Conservation (phyloP, 2,888 invertebrate species). For the Drosophila antonietae region DNA sequence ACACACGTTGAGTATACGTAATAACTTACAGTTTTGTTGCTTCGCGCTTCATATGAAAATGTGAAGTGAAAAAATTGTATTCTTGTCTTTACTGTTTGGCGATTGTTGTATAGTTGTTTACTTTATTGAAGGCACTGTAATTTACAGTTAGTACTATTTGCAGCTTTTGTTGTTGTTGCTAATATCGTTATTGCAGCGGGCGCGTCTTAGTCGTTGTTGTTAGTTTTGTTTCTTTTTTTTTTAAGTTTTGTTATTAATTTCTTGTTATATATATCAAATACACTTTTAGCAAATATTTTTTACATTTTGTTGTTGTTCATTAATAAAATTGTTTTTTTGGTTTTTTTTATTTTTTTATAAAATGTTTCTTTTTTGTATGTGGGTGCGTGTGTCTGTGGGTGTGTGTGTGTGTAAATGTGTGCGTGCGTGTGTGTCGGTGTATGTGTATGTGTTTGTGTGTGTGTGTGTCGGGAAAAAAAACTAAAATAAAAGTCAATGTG, state of each 20-base stretch:
- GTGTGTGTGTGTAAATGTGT: conserved; percentile 11
- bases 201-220: conserved; percentile 39
- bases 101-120: conserved; percentile 60
- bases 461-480: conserved; percentile 57
- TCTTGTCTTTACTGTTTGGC: conserved; percentile 19
- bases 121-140: conserved; percentile 73
- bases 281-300: conserved; percentile 73
- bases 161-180: conserved; percentile 22
- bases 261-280: conserved; percentile 59
- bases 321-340: conserved; percentile 45
- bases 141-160: conserved; percentile 74
- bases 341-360: conserved; percentile 18
- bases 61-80: conserved; percentile 22
- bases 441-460: conserved; percentile 4
- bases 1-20: conserved; percentile 59
- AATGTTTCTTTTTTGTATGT: conserved; percentile 27
- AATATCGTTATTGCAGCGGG: conserved; percentile 46
- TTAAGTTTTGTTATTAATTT: conserved; percentile 24
- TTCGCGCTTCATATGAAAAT: conserved; percentile 47
- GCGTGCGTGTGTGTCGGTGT: conserved; percentile 15
- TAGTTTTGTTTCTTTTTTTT: conserved; percentile 14
- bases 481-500: conserved; percentile 70
- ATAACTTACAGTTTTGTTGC: conserved; percentile 65
- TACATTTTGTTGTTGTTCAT: conserved; percentile 22
- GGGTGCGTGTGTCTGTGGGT: conserved; percentile 19